Evolutionary conservation across 2,113 vertebrate species (phyloP).

Genomic region (Calyptomena viridis): DNA sequence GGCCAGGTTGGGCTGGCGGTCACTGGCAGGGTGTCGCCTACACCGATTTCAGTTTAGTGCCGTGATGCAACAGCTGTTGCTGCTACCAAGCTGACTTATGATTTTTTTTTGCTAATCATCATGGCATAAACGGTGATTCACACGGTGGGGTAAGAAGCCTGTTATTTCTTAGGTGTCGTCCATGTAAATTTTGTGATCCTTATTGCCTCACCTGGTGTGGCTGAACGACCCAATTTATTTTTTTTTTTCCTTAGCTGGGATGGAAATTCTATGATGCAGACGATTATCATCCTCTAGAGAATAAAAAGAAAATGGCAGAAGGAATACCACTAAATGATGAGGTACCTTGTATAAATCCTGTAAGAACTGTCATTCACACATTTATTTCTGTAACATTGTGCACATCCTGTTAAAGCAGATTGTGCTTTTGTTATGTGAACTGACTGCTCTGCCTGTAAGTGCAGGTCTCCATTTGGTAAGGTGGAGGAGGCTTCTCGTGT

Average conservation of each 20-base stretch:
- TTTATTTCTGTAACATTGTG: not conserved
- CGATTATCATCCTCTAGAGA: constrained; percentile 84
- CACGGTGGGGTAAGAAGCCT: not conserved
- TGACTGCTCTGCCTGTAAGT: not conserved
- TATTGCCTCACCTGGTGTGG: not conserved
- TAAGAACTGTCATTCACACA: rapidly evolving
- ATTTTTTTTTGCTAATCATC: too few species aligned
- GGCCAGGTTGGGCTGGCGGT: rapidly evolving
- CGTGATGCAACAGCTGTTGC: not conserved
- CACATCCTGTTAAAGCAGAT: not conserved
- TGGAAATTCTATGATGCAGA: constrained; percentile 90
- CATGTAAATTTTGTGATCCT: not conserved
- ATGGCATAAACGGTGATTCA: not conserved
- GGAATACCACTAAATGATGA: constrained; percentile 85
- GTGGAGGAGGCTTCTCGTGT: not conserved
- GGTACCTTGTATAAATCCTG: constrained; percentile 65
- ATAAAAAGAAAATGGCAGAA: constrained; percentile 82
- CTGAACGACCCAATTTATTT: not conserved
- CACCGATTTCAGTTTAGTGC: rapidly evolving
- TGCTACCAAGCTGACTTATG: too few species aligned
- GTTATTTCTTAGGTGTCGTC: not conserved
- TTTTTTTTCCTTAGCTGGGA: constrained; percentile 72
- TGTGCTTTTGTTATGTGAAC: not conserved
- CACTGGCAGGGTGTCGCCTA: rapidly evolving
- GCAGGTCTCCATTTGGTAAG: not conserved